phyloP scores from a whole-genome alignment of 2,888 invertebrate genomes.

The Cheilosia pagana region DNA sequence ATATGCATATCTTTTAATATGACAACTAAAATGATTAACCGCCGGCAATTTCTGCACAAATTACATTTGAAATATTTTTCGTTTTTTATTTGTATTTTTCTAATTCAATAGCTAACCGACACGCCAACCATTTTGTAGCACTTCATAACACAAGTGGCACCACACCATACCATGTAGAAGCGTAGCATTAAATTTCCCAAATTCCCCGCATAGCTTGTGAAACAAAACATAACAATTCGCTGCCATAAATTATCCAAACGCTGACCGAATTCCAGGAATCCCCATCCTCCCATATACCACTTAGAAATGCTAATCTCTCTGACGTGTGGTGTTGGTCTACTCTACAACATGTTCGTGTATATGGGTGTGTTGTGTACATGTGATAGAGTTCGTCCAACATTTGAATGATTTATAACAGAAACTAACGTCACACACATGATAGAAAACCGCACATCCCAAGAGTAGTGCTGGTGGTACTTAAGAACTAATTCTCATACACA shows the following conservation, averaged over 20 bases:
- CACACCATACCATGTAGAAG: neutral
- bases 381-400: constrained; percentile 36
- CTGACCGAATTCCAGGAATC: constrained; percentile 60
- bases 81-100: too few relatives aligned
- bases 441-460: constrained; percentile 27
- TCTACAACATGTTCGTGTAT: constrained; percentile 11
- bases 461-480: constrained; percentile 42
- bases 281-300: neutral
- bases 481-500: constrained; percentile 32
- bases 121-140: constrained; percentile 16
- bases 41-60: neutral
- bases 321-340: constrained; percentile 32
- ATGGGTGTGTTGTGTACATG: neutral
- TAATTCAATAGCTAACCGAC: constrained; percentile 17
- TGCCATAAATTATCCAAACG: constrained; percentile 56
- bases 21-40: too few relatives aligned
- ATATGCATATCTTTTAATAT: too few relatives aligned
- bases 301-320: constrained; percentile 49
- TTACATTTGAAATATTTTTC: neutral
- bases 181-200: constrained; percentile 39
- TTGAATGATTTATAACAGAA: constrained; percentile 56
- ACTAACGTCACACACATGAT: constrained; percentile 26
- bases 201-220: constrained; percentile 42
- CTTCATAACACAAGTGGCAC: constrained; percentile 45
- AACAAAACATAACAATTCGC: constrained; percentile 46